Conservation (phyloP, 1,140 invertebrate genomes). For the Pissodes strobi region DNA sequence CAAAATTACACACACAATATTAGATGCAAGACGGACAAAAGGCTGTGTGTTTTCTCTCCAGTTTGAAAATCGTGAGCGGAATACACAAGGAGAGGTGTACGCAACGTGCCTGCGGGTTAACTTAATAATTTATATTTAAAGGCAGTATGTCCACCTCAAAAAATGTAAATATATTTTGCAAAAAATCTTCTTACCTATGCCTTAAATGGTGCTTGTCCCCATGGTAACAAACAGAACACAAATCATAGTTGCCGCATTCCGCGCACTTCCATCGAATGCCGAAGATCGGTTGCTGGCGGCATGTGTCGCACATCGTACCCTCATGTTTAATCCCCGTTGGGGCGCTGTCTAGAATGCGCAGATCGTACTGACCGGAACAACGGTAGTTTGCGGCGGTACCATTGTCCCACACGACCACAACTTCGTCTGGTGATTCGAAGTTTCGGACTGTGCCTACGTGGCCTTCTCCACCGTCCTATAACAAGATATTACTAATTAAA, state of each 20-base stretch:
- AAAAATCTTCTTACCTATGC: conserved; percentile 76
- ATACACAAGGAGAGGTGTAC: too few species aligned
- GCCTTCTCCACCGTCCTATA: conserved; percentile 92
- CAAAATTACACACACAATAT: too few species aligned
- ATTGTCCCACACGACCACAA: conserved; percentile 98
- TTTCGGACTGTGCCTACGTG: conserved; percentile 97
- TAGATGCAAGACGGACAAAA: too few species aligned
- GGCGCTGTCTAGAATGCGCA: conserved; percentile 91
- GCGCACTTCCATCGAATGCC: conserved; percentile 98
- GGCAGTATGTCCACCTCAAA: too few species aligned
- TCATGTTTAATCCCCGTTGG: conserved; percentile 96
- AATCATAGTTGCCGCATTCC: conserved; percentile 93
- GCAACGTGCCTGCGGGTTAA: too few species aligned
- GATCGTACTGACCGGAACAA: conserved; percentile 93
- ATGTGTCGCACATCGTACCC: conserved; percentile 97
- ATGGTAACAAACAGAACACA: conserved; percentile 97
- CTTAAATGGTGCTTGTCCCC: conserved; percentile 93
- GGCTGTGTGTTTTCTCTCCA: too few species aligned
- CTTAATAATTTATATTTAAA: too few species aligned
- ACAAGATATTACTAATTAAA: too few species aligned
- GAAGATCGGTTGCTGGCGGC: conserved; percentile 93
- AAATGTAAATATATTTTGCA: too few species aligned
- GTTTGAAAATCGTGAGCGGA: too few species aligned
- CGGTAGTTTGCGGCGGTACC: conserved; percentile 96
- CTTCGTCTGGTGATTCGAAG: conserved; percentile 97